Percentiles rank a stretch among this genome's conserved stretches.
Evolutionary conservation across 2,113 vertebrate species (phyloP).

Genomic region (Halichoerus grypus): DNA sequence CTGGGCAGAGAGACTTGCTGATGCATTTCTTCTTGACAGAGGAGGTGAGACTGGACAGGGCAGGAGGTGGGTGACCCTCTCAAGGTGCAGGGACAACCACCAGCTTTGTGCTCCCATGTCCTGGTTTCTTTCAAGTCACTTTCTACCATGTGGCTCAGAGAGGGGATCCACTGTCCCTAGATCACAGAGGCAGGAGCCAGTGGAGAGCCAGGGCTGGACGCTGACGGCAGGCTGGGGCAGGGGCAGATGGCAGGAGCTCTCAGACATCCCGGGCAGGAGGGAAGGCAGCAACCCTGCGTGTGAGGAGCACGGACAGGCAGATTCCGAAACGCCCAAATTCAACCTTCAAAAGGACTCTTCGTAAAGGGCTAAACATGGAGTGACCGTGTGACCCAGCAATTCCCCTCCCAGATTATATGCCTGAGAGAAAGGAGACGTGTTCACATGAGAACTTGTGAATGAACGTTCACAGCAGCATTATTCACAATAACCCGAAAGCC

Average conservation of each 20-base stretch:
- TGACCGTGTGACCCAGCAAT: not conserved
- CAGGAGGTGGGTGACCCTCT: not conserved
- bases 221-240: not conserved
- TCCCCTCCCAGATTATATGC: too few relatives aligned
- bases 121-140: not conserved
- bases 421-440: not conserved
- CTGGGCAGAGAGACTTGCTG: not conserved
- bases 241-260: not conserved
- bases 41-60: not conserved
- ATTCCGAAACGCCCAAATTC: not conserved
- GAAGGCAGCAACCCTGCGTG: not conserved
- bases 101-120: rapidly evolving
- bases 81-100: not conserved
- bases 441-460: not conserved
- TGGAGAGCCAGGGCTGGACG: not conserved
- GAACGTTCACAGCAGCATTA: not conserved
- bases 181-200: not conserved
- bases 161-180: not conserved
- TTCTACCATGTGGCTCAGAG: not conserved
- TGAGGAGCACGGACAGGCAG: not conserved
- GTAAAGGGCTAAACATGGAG: not conserved
- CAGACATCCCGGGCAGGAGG: not conserved
- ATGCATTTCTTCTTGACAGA: not conserved
- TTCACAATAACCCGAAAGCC: not conserved
- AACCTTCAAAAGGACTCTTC: not conserved